phyloP scores from a whole-genome alignment of 2,888 invertebrate species.

The Drosophila ustulata region DNA sequence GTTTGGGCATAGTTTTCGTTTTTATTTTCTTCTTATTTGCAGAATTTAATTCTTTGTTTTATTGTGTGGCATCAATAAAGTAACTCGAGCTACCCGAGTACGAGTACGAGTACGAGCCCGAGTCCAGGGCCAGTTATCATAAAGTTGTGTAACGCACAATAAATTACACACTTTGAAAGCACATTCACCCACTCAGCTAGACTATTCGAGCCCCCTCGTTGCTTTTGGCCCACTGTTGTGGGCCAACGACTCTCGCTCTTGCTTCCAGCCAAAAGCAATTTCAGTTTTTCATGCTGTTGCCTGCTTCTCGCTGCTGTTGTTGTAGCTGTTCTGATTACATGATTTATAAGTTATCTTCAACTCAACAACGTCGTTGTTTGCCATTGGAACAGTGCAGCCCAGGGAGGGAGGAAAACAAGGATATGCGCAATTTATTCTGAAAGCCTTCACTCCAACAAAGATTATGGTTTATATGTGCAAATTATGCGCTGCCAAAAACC shows the following conservation, averaged over 20 bases:
- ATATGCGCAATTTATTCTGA: conserved; percentile 70
- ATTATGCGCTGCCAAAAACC: conserved; percentile 64
- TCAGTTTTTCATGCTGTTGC: conserved; percentile 72
- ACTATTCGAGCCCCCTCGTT: conserved; percentile 5
- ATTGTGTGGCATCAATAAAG: conserved; percentile 46
- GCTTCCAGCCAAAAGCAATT: conserved; percentile 65
- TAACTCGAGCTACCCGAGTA: conserved; percentile 46
- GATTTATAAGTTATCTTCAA: conserved; percentile 79
- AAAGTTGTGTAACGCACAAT: conserved; percentile 80
- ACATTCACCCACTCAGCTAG: conserved; percentile 59
- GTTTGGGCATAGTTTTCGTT: conserved; percentile 24
- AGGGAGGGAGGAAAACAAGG: conserved; percentile 10
- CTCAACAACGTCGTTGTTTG: conserved; percentile 55
- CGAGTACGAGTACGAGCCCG: background rate
- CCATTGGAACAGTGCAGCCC: conserved; percentile 41
- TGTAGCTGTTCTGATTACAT: conserved; percentile 72
- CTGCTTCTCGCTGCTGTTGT: conserved; percentile 27
- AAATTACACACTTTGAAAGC: conserved; percentile 75
- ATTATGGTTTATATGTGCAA: conserved; percentile 77
- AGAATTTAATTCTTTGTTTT: conserved; percentile 29
- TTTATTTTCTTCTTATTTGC: background rate
- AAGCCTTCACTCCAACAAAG: conserved; percentile 64
- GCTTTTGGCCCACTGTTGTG: background rate
- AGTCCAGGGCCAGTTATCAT: conserved; percentile 53
- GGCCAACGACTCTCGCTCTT: background rate